Percentiles rank a stretch among this genome's conserved stretches.
Conservation (phyloP, 2,888 invertebrate genomes). For the Eilema sororculum region DNA sequence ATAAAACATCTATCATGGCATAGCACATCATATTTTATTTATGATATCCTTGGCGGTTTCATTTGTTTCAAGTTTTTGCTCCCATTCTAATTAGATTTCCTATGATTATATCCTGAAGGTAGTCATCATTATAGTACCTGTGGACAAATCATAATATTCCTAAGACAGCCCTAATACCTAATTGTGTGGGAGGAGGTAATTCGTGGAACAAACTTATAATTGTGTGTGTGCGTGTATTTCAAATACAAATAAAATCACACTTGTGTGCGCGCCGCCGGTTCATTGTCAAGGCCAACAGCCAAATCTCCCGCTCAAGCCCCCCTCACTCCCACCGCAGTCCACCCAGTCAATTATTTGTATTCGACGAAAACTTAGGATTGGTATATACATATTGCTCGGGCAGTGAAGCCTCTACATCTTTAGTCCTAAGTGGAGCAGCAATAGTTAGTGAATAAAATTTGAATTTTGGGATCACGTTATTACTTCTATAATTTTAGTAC, state of each 20-base stretch:
- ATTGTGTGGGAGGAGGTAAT: slow-evolving; percentile 81
- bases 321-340: slow-evolving; percentile 68
- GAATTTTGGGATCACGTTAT: slow-evolving; percentile 46
- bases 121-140: slow-evolving; percentile 11
- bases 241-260: slow-evolving; percentile 63
- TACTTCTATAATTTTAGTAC: slow-evolving; percentile 56
- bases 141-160: slow-evolving; percentile 32
- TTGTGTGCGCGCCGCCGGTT: slow-evolving; percentile 83
- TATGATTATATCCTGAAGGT: neutral
- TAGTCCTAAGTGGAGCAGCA: slow-evolving; percentile 58
- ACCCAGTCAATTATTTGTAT: slow-evolving; percentile 76
- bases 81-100: slow-evolving; percentile 21
- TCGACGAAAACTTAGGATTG: slow-evolving; percentile 69
- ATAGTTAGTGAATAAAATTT: slow-evolving; percentile 59
- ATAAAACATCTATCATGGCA: neutral
- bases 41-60: neutral
- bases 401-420: slow-evolving; percentile 53
- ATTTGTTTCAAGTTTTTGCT: neutral
- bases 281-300: slow-evolving; percentile 86
- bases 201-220: slow-evolving; percentile 75
- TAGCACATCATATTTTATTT: neutral
- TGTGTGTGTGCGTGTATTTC: slow-evolving; percentile 68
- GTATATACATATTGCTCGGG: slow-evolving; percentile 64
- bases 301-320: slow-evolving; percentile 82
- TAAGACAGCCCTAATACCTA: slow-evolving; percentile 72